Evolutionary conservation across 2,113 vertebrate genomes (phyloP).

Genomic region (Urocynchramus pylzowi): DNA sequence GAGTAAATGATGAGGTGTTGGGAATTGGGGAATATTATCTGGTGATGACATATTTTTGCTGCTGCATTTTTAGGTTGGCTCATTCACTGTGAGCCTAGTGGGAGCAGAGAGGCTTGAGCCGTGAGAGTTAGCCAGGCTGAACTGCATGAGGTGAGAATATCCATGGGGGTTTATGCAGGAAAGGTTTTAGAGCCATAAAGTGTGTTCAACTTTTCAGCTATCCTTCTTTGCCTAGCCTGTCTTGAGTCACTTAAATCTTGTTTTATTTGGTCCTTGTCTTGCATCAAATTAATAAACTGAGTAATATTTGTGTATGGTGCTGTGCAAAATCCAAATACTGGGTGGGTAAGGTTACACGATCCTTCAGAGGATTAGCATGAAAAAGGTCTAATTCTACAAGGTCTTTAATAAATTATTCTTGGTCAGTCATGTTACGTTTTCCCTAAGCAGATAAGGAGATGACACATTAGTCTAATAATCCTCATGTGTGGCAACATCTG

Average conservation of each 20-base stretch:
- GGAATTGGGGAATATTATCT: neutral
- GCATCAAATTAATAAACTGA: neutral
- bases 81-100: neutral
- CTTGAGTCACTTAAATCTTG: neutral
- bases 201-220: neutral
- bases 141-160: neutral
- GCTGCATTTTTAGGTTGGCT: neutral
- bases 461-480: neutral
- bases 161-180: neutral
- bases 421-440: neutral
- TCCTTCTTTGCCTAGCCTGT: neutral
- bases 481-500: neutral
- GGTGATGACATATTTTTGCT: constrained; percentile 10
- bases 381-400: neutral
- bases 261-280: neutral
- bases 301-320: neutral
- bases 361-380: neutral
- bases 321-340: neutral
- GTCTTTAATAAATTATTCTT: neutral
- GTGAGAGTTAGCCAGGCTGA: neutral
- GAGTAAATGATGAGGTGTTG: constrained; percentile 11
- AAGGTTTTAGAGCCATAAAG: neutral
- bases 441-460: neutral
- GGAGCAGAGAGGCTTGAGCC: neutral
- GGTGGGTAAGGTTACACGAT: neutral